phyloP scores from a whole-genome alignment of 2,113 vertebrate species.

The Odontesthes bonariensis region DNA sequence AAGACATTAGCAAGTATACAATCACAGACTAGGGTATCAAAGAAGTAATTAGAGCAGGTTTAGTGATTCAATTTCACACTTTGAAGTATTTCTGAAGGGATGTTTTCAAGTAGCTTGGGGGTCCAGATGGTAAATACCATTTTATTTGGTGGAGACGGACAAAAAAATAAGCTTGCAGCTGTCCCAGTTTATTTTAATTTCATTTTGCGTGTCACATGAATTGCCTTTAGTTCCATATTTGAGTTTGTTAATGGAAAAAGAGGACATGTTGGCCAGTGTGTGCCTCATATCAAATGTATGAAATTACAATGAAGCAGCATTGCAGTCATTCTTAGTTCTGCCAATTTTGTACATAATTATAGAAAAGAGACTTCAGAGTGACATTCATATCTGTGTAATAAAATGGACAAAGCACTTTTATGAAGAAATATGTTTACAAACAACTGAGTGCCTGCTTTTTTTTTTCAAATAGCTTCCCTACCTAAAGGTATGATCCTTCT shows the following conservation, averaged over 20 bases:
- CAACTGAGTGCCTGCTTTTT: neutral
- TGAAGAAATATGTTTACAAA: slow-evolving; percentile 3
- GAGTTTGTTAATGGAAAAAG: slow-evolving; percentile 41
- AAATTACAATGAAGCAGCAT: slow-evolving; percentile 29
- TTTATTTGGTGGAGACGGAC: slow-evolving; percentile 34
- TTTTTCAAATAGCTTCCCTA: neutral
- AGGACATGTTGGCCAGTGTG: slow-evolving; percentile 31
- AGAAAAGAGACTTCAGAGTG: slow-evolving; percentile 33
- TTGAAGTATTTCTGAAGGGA: slow-evolving; percentile 57
- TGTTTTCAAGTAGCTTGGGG: slow-evolving; percentile 58
- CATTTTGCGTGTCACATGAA: slow-evolving; percentile 45
- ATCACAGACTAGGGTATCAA: slow-evolving; percentile 50
- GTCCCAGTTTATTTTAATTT: slow-evolving; percentile 58
- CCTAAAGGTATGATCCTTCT: neutral
- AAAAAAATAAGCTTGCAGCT: slow-evolving; percentile 27
- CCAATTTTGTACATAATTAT: slow-evolving; percentile 41
- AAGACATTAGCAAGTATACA: slow-evolving; percentile 49
- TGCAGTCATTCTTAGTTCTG: neutral
- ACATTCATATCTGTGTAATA: slow-evolving; percentile 30
- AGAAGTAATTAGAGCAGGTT: slow-evolving; percentile 65
- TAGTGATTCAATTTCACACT: slow-evolving; percentile 71
- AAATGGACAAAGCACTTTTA: slow-evolving; percentile 2
- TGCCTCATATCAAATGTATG: slow-evolving; percentile 36
- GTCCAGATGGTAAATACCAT: slow-evolving; percentile 57
- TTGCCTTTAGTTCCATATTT: slow-evolving; percentile 47